Evolutionary conservation across 2,888 invertebrate species (phyloP), one percentile per base, ranked within the genome.

Genomic region (Tillus elongatus): DNA sequence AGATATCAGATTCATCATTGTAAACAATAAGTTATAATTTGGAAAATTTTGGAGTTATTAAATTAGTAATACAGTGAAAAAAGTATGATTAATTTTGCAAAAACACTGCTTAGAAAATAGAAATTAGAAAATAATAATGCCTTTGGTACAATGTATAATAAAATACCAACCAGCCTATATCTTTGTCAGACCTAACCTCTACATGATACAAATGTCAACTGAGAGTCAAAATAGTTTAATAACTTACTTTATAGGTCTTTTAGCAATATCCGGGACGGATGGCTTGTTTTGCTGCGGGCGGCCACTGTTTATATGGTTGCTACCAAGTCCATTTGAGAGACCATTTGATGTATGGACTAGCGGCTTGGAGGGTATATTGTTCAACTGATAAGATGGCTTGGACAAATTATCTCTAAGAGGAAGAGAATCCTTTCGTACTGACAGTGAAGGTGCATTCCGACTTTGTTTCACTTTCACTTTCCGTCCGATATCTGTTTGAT

Each of bases 401-500:
- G 54, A 37, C 34, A 55, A 49, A 42, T 52, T 57, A 30, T 61
- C 62, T 38, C 60, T 53, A 50, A 56, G 47, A 26, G 45, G 37
- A 16, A 40, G 37, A 13, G 43, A 32, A 14, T 33, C 32, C 24
- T 19, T 19, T 8, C 24, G 24, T 19, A 19, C 24, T 19, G 24
- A n/a, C 6, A 13, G 27, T 8, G 32, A 9, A n/a, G 10, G 4
- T 4, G 34, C 4, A 9, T 26, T 14, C 4, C 13, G 4, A 28
- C 29, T 49, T 48, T 70, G 68, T 68, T 79, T 86, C 63, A 83
- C 75, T 66, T 89, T 89, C 50, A 89, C 84, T 64, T 86, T 86
- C 50, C 87, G 76, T 41, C 90, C 89, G 57, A 91, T 87, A 67
- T 88, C 86, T 55, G 83, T 84, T 62, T 86, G 86, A 68, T 86